Evolutionary conservation across 1,140 invertebrate genomes (phyloP), one percentile per base, ranked within the genome.

Genomic region (Drosophila sp.): DNA sequence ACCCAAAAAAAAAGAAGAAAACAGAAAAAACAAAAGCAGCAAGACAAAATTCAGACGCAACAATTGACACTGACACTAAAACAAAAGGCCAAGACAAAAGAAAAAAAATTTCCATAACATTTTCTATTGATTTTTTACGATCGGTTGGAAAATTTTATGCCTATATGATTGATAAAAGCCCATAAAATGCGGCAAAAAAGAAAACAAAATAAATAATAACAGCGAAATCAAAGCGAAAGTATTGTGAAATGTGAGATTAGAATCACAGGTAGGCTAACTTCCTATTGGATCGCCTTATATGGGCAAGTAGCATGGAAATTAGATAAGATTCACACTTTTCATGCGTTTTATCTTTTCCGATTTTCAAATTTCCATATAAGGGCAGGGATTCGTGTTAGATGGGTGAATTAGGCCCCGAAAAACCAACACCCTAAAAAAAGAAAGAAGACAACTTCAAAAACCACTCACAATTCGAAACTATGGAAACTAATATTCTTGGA

Each of bases 41-140:
- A 47, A 35, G 33, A 35, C 44, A 25, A 70, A 73, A 57, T 56
- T 66, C 74, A 71, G 62, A 74, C 75, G 40, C 25, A 32, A 55
- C 68, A 69, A 69, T 74, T 77, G 82, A 79, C 83, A 89, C 72
- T 86, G 83, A 86, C 83, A 86, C 72, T 55, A 67, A 86, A 82
- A 68, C n/a, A 27, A 35, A 70, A 72, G 35, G 38, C 54, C 62
- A n/a, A 60, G 25, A 64, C 38, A 68, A 33, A 55, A 44, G n/a
- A 3, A 29, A 40, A 58, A 70, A 66, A 76, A 83, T 77, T 77
- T 77, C 75, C 75, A 77, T 77, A 83, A 33, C 60, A 64, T 66
- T 77, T 65, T 74, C 75, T 71, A 77, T 76, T 29, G 72, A 75
- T 61, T 72, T 72, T 72, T 71, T 64, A 68, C 54, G 30, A 40